Conservation (phyloP, 2,113 vertebrate species). For the Xiphorhynchus elegans region DNA sequence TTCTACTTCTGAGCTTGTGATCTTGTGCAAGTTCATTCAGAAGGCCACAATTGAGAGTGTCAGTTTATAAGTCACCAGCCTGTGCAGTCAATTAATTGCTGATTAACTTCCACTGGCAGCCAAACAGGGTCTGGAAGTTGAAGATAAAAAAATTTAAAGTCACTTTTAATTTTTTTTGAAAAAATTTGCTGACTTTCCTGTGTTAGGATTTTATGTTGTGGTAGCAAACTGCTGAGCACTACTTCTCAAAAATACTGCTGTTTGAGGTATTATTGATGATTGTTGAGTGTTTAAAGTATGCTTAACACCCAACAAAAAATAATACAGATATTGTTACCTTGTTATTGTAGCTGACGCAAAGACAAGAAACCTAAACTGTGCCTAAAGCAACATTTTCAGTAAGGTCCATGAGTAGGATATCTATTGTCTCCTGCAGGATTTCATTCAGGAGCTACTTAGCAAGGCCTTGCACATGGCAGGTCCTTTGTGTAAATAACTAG, state of each 20-base stretch:
- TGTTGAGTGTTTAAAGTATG: neutral
- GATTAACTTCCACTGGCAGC: neutral
- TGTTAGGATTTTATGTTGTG: neutral
- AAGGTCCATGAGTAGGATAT: neutral
- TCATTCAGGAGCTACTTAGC: neutral
- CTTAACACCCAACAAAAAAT: neutral
- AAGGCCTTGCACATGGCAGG: neutral
- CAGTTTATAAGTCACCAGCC: neutral
- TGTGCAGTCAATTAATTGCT: neutral
- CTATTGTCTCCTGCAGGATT: neutral
- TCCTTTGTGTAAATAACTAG: neutral
- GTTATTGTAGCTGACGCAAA: neutral
- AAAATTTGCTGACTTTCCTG: neutral
- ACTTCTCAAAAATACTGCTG: neutral
- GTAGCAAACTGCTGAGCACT: neutral
- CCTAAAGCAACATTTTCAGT: neutral
- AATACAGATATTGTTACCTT: neutral
- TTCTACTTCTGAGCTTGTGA: neutral
- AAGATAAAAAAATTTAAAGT: neutral
- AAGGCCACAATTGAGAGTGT: neutral
- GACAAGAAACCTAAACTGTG: neutral
- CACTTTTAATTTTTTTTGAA: neutral
- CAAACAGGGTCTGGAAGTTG: neutral
- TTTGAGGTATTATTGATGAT: neutral
- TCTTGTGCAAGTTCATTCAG: neutral